phyloP scores from a whole-genome alignment of 2,888 invertebrate genomes.

The Crossocerus cetratus region DNA sequence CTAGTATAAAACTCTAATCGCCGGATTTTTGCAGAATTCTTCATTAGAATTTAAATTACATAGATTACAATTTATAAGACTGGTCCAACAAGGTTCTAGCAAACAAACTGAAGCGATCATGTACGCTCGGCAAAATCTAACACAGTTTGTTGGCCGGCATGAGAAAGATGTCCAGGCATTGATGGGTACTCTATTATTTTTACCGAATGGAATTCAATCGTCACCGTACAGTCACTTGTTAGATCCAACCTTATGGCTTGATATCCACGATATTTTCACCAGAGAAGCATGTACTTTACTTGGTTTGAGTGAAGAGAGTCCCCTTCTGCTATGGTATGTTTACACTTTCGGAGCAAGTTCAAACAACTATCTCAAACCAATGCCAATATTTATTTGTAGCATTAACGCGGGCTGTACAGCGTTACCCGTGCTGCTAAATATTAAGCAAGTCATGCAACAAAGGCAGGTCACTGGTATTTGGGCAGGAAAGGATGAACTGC shows the following conservation, averaged over 20 bases:
- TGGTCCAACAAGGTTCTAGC: slow-evolving; percentile 82
- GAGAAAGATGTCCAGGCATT: slow-evolving; percentile 90
- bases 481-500: slow-evolving; percentile 96
- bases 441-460: slow-evolving; percentile 94
- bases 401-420: slow-evolving; percentile 96
- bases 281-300: slow-evolving; percentile 94
- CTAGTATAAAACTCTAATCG: too few species aligned
- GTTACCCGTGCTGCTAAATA: slow-evolving; percentile 95
- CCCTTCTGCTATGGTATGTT: slow-evolving; percentile 89
- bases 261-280: slow-evolving; percentile 91
- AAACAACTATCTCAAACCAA: background rate
- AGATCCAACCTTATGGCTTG: slow-evolving; percentile 86
- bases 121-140: slow-evolving; percentile 92
- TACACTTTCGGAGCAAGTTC: slow-evolving; percentile 7
- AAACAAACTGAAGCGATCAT: slow-evolving; percentile 90
- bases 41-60: slow-evolving; percentile 90
- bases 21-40: slow-evolving; percentile 78
- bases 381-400: slow-evolving; percentile 75
- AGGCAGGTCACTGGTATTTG: slow-evolving; percentile 95
- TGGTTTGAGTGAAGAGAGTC: slow-evolving; percentile 92
- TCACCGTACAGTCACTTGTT: slow-evolving; percentile 89
- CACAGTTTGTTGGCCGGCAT: slow-evolving; percentile 87
- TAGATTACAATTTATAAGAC: slow-evolving; percentile 87
- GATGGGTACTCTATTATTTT: slow-evolving; percentile 91
- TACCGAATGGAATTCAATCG: slow-evolving; percentile 86